Conservation (phyloP, 1,140 invertebrate genomes). For the Bactericera cockerelli region DNA sequence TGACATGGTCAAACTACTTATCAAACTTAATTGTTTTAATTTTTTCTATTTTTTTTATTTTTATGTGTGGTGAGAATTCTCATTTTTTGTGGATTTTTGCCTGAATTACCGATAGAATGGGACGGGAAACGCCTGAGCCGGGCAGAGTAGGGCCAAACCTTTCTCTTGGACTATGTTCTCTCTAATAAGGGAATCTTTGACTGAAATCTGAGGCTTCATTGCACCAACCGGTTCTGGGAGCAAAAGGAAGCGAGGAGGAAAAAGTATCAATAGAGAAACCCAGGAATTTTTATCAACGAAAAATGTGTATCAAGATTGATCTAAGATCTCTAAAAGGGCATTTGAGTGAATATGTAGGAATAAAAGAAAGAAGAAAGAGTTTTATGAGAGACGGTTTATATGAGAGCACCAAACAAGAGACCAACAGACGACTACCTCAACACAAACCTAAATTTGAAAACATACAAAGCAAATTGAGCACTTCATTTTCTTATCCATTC, state of each 20-base stretch:
- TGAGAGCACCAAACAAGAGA: too few species aligned
- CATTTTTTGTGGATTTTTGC: constrained; percentile 29
- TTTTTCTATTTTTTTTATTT: too few species aligned
- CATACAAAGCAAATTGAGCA: too few species aligned
- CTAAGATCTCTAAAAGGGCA: too few species aligned
- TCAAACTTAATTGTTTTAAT: background rate
- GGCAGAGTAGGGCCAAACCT: constrained; percentile 36
- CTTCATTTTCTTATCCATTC: too few species aligned
- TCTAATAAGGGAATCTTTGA: constrained; percentile 31
- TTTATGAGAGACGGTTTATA: too few species aligned
- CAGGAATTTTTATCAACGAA: too few species aligned
- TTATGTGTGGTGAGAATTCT: constrained; percentile 32
- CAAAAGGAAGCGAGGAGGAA: constrained; percentile 19
- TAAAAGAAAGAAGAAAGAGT: too few species aligned
- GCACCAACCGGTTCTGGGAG: constrained; percentile 40
- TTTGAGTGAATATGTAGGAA: too few species aligned
- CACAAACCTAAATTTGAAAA: too few species aligned
- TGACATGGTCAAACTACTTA: background rate
- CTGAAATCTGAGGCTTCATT: constrained; percentile 36
- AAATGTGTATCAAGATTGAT: too few species aligned
- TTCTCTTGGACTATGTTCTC: constrained; percentile 24
- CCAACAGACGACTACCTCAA: too few species aligned
- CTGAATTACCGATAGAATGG: constrained; percentile 48
- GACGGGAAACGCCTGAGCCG: constrained; percentile 51
- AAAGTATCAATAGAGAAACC: constrained; percentile 9